Base-by-base conservation (phyloP, 2,113 vertebrate species). In the Hippocampus abdominalis region DNA sequence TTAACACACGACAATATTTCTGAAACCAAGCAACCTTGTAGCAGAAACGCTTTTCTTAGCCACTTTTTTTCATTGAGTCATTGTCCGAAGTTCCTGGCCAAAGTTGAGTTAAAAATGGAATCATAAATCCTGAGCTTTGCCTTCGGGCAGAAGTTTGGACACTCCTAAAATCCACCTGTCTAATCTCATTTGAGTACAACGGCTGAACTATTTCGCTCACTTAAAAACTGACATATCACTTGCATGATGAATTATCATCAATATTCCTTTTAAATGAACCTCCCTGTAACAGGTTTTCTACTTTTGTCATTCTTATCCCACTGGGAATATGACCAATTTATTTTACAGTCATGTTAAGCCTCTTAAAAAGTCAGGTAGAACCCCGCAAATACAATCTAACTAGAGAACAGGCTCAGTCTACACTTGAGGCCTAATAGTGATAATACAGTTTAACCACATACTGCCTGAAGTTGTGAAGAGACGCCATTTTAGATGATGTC, bases 361-460 rank as follows among this genome's bases (percentile, higher is more conserved):
- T 72, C 63, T 77, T 68, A 75, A 56, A 84, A 85, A 84, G 76
- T 81, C 79, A 78, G 60, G 57, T 15, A 75, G 69, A 84, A 77
- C 70, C 66, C 73, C 66, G 27, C 51, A 75, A 81, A 83, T 75
- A 72, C 76, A 83, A 78, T 77, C 74, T 62, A 82, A 85, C 71
- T 79, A 83, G 61, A 79, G 66, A 72, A 72, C 65, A 61, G 68
- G 67, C 82, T 85, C 71, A 82, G 64, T 59, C 77, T 68, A 49
- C 71, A 75, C 76, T 84, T 42, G 59, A 18, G 69, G 76, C 71
- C 77, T 86, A 82, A 84, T 71, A 73, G 82, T 81, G 77, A 81
- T 85, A 77, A 87, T 68, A 88, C 81, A 81, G 80, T 83, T 78
- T 46, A 77, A 84, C 78, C 81, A 79, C 83, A 85, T 76, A 74